phyloP scores from a whole-genome alignment of 1,140 invertebrate species.

The Idris sp. region DNA sequence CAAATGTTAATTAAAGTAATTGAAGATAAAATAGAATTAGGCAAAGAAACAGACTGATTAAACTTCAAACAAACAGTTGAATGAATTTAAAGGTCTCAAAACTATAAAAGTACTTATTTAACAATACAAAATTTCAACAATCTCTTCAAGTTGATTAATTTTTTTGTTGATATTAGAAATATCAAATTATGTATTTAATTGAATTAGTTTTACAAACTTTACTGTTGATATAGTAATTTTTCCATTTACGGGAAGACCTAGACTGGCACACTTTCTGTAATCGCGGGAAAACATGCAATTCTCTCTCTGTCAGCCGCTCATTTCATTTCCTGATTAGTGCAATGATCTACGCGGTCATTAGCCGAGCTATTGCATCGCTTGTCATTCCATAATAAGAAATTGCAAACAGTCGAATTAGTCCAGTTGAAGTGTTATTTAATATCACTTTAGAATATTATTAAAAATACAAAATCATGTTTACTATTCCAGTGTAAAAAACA shows the following conservation, averaged over 20 bases:
- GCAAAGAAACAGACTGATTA: too few species aligned
- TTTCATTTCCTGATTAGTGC: slow-evolving; percentile 75
- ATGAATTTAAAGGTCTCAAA: too few species aligned
- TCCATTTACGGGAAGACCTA: slow-evolving; percentile 60
- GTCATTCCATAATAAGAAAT: slow-evolving; percentile 45
- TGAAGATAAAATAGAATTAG: too few species aligned
- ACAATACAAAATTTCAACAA: too few species aligned
- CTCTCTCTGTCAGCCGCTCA: slow-evolving; percentile 58
- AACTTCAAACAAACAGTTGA: too few species aligned
- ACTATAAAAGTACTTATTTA: too few species aligned
- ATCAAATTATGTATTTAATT: too few species aligned
- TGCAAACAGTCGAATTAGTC: slow-evolving; percentile 3
- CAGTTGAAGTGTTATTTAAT: slow-evolving; percentile 5
- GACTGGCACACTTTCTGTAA: slow-evolving; percentile 68
- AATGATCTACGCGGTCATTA: slow-evolving; percentile 71
- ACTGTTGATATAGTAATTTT: slow-evolving; percentile 55
- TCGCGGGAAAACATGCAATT: slow-evolving; percentile 74
- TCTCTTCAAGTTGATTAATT: too few species aligned
- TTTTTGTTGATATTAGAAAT: too few species aligned
- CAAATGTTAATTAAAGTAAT: too few species aligned
- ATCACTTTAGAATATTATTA: slow-evolving; percentile 5
- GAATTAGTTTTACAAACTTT: slow-evolving; percentile 2
- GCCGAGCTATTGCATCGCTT: slow-evolving; percentile 44
- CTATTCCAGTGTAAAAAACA: too few species aligned
- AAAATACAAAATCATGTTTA: too few species aligned